Evolutionary conservation across 2,113 vertebrate genomes (phyloP), one percentile per base, ranked within the genome.

Genomic region (Caranx melampygus): DNA sequence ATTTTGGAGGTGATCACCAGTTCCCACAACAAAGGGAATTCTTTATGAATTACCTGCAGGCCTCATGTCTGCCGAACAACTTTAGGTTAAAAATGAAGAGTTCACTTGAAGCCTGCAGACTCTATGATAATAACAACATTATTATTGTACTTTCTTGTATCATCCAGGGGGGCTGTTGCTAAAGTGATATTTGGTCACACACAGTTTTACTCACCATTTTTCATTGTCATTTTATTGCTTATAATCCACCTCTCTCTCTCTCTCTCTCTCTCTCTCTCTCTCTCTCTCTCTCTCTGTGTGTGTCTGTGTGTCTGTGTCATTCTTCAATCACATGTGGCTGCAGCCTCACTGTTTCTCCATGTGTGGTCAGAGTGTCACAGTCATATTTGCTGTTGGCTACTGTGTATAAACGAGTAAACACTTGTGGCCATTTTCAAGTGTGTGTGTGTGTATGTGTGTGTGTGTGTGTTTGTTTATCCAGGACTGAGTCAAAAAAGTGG

Each of bases 301-400:
- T 54, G n/a, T 26, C 9, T 21, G 52, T 54, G 52, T 54, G 52
- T 54, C 3, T 55, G 52, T 55, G 20, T 26, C 1, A n/a, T 3
- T 9, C 58, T 67, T 74, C 59, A 63, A 67, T 67, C 42, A 67
- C 49, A 51, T 12, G 52, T 55, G 26, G 52, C n/a, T 65, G 3
- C 55, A 5, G 59, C 67, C 44, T 6, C 66, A 58, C 66, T 54
- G 75, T 78, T 63, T 47, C 81, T 83, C 37, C 69, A 16, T 75
- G 75, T 84, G 81, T 69, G 75, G 58, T 61, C 74, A 67, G n/a
- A 73, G 26, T 45, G 68, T 84, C 59, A 66, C 74, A 37, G 45
- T 15, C 55, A 60, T 76, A 71, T 82, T 71, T 82, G 52, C n/a
- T 40, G 72, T 34, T 11, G 73, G 60, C 61, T 61, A n/a, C 57